Base-by-base conservation (phyloP, 2,113 vertebrate species). In the Gobio gobio region DNA sequence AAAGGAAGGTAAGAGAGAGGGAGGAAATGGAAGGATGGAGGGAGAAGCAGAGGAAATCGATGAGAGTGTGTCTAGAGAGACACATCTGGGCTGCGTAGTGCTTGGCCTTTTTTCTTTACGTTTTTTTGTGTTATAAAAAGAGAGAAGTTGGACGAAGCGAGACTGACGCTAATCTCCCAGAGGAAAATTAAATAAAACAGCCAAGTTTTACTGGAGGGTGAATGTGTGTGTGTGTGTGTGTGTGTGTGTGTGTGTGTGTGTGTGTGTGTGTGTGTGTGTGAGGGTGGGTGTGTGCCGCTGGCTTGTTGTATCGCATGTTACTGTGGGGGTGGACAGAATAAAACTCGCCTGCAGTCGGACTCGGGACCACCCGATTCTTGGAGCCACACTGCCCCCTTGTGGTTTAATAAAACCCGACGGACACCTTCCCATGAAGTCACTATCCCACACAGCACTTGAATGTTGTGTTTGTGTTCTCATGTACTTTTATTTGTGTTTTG, bases 11-110 rank as follows among this genome's bases (percentile, higher is more conserved):
- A 58, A 72, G 22, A 63, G 82, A 56, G 56, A 56, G 47, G 33
- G 72, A 74, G 73, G 54, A 74, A 78, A 84, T 56, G 33, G 47
- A 56, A 61, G 76, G 36, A 45, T 66, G 24, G 36, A 59, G 70
- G 33, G 56, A 56, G 85, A 49, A 64, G 45, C 24, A 56, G 75
- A 83, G 83, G 72, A 85, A 78, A 72, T 59, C 4, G 77, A 70
- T 36, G 74, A 66, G 72, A 61, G 82, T 1, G 86, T 70, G 86
- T 92, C 87, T 89, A 10, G 45, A 83, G 66, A 83, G 82, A 88
- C 81, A 92, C 91, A 93, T 93, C 91, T 94, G 93, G 90, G 83
- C 89, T 86, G 86, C 90, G 90, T 91, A 81, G 80, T 45, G 36
- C 12, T 59, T 78, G 78, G 72, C 29, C 54, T 75, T 51, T 59